phyloP scores from a whole-genome alignment of 2,888 invertebrate genomes.

The Brachylomia viminalis region DNA sequence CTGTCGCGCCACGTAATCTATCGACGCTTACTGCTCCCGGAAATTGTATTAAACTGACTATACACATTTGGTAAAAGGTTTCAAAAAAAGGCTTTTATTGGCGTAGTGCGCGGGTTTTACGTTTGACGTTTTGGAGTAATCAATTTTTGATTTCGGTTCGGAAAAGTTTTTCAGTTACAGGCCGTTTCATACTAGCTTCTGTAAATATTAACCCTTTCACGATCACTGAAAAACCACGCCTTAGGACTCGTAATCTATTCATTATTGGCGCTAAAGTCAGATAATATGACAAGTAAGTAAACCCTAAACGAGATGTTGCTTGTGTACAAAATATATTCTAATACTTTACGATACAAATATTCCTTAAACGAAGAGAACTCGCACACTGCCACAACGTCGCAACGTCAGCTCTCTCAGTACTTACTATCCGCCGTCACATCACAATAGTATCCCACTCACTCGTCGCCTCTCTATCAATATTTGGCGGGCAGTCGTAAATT shows the following conservation, averaged over 20 bases:
- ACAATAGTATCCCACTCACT: not conserved
- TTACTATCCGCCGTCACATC: constrained; percentile 6
- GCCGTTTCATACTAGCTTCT: not conserved
- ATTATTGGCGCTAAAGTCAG: not conserved
- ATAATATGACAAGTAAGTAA: not conserved
- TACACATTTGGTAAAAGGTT: constrained; percentile 25
- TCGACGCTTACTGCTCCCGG: constrained; percentile 8
- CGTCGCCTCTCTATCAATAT: constrained; percentile 12
- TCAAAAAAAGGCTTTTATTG: constrained; percentile 9
- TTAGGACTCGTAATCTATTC: not conserved
- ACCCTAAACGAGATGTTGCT: not conserved
- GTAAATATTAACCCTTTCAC: not conserved
- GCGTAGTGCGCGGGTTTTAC: not conserved
- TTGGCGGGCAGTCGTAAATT: constrained; percentile 28
- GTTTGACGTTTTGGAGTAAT: constrained; percentile 10
- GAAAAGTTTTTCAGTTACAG: not conserved
- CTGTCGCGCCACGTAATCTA: constrained; percentile 14
- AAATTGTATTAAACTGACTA: constrained; percentile 43
- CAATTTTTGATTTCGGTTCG: not conserved
- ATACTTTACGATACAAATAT: not conserved
- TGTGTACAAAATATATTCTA: not conserved
- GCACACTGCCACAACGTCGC: not conserved
- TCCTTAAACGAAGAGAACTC: no score
- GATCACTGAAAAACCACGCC: not conserved
- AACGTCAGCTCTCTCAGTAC: not conserved